Evolutionary conservation across 2,888 invertebrate species (phyloP).

Genomic region (Bembecia ichneumoniformis): DNA sequence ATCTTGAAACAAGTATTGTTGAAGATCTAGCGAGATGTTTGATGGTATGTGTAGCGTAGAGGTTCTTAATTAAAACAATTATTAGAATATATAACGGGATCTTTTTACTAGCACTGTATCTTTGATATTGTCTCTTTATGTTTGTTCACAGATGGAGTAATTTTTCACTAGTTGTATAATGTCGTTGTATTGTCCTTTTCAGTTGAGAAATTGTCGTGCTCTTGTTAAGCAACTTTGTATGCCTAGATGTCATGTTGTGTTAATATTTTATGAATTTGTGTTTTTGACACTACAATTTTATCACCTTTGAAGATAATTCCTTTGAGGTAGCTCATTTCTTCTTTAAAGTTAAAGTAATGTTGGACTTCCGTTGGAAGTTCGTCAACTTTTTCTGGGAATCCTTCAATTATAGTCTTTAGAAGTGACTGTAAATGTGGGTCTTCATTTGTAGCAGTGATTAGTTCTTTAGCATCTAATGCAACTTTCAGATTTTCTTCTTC

Average conservation of each 20-base stretch:
- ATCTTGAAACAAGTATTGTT: too few relatives aligned
- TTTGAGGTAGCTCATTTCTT: slow-evolving; percentile 4
- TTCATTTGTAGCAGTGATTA: slow-evolving; percentile 6
- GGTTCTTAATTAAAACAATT: too few relatives aligned
- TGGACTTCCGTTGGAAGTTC: slow-evolving; percentile 4
- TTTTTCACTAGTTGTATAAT: slow-evolving; percentile 3
- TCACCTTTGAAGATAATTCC: slow-evolving; percentile 10
- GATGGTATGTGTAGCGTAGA: too few relatives aligned
- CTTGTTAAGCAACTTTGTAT: slow-evolving; percentile 8
- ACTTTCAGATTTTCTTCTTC: slow-evolving; percentile 7
- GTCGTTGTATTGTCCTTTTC: slow-evolving; percentile 7
- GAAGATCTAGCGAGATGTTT: too few relatives aligned
- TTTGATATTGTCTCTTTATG: slow-evolving; percentile 3
- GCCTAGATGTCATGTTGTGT: slow-evolving; percentile 9
- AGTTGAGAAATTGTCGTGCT: slow-evolving; percentile 9
- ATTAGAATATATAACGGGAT: too few relatives aligned
- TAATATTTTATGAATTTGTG: slow-evolving; percentile 7
- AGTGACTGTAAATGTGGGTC: slow-evolving; percentile 6
- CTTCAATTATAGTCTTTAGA: slow-evolving; percentile 4
- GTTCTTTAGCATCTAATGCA: slow-evolving; percentile 6
- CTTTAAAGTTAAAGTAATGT: slow-evolving; percentile 6
- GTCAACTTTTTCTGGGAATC: slow-evolving; percentile 4
- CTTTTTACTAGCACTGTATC: slow-evolving; percentile 5
- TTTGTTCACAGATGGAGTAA: slow-evolving; percentile 3
- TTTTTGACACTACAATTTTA: slow-evolving; percentile 7